Base-by-base conservation (phyloP, 2,797 vertebrate species). In the Enteromius treurensis region DNA sequence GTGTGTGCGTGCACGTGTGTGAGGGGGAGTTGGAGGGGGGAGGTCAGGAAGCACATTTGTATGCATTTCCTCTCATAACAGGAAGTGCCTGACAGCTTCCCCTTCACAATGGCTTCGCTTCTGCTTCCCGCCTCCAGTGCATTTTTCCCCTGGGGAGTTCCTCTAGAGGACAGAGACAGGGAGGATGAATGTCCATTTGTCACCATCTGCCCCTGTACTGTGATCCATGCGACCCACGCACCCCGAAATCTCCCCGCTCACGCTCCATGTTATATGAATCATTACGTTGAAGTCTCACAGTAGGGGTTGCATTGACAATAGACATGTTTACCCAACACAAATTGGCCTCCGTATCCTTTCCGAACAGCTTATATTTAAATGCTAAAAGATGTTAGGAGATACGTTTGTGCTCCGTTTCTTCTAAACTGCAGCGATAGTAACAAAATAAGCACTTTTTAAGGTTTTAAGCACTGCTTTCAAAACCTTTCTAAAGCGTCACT, bases 51-150 rank as follows among this genome's bases (percentile, higher is more conserved):
- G 97, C 97, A 99, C 98, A 99, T 99, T 98, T 98, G 96, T 97
- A 97, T 98, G 95, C 95, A 96, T 97, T 97, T 99, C 98, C 98
- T 99, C 96, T 98, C 97, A 99, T 98, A 99, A 99, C 97, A 99
- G 98, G 98, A 99, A 99, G 96, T 97, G 95, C 96, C 95, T 95
- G 96, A 97, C 96, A 98, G 97, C 97, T 98, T 99, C 97, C 97
- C 96, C 96, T 96, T 96, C 94, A 98, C 97, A 98, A 97, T 97
- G 96, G 96, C 96, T 97, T 98, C 95, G 95, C 96, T 96, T 98
- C 95, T 98, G 95, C 96, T 97, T 98, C 96, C 95, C 94, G 95
- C 96, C 96, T 97, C 96, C 95, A 95, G 91, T 93, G 93, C 93
- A 95, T 93, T 86, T 85, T 80, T 83, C 97, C 97, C 92, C 91